These are phyloP conservation scores for Taurulus bubalis DNA, from an alignment of 2,113 vertebrate genomes.

Conservation along the genomic window DNA sequence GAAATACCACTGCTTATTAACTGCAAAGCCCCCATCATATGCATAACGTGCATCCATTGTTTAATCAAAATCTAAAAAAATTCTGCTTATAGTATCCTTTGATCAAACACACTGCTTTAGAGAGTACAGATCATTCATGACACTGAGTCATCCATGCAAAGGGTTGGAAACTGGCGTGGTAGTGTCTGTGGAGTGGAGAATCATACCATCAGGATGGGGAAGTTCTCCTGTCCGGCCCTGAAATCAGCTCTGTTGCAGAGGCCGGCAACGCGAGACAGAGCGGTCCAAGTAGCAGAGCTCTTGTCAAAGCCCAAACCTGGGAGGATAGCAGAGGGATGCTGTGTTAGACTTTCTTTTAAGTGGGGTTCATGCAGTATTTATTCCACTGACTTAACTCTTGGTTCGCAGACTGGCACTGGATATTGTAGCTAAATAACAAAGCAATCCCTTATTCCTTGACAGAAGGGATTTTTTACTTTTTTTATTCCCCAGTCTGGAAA, in stretches of 20 bases:
- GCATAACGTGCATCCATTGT: constrained; percentile 64
- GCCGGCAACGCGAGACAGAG: constrained; percentile 89
- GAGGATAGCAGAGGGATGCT: constrained; percentile 41
- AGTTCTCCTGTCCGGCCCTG: constrained; percentile 87
- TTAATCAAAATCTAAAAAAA: constrained; percentile 26
- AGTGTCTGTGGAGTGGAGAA: constrained; percentile 16
- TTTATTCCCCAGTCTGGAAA: constrained; percentile 31
- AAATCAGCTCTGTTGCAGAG: constrained; percentile 94
- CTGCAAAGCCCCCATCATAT: constrained; percentile 9
- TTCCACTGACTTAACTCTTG: constrained; percentile 33
- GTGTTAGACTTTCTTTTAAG: constrained; percentile 42
- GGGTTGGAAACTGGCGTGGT: constrained; percentile 3
- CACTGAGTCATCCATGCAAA: neutral
- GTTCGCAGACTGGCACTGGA: constrained; percentile 40
- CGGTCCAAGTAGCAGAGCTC: constrained; percentile 87
- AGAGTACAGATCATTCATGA: constrained; percentile 41
- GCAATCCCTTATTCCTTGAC: constrained; percentile 37
- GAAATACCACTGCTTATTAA: neutral
- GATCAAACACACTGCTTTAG: constrained; percentile 30
- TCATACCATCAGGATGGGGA: constrained; percentile 88
- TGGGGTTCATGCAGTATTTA: constrained; percentile 67
- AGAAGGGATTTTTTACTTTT: constrained; percentile 23
- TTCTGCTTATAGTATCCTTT: constrained; percentile 13
- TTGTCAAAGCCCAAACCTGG: constrained; percentile 90
- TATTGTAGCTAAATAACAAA: constrained; percentile 62